These are phyloP conservation scores for Syngnathus scovelli DNA, from an alignment of 2,113 vertebrate species.

Conservation along the genomic window DNA sequence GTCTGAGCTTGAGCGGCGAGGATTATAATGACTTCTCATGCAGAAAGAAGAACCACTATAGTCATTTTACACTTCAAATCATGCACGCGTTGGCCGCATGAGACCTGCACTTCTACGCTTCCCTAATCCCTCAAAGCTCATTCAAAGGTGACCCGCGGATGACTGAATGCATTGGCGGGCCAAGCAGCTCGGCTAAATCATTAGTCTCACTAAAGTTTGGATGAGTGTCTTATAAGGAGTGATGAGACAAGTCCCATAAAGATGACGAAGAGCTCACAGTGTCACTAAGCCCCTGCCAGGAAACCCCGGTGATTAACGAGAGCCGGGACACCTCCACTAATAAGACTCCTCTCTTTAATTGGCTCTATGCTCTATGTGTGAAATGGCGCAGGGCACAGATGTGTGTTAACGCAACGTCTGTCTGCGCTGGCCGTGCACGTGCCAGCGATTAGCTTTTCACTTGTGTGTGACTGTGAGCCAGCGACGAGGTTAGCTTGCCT, in stretches of 20 bases:
- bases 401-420: constrained; percentile 1
- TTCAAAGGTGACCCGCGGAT: constrained; percentile 58
- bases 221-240: constrained; percentile 66
- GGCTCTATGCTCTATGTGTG: constrained; percentile 51
- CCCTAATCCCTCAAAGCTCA: constrained; percentile 33
- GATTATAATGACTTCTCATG: constrained; percentile 31
- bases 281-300: constrained; percentile 56
- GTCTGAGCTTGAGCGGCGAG: constrained; percentile 23
- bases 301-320: constrained; percentile 64
- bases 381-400: constrained; percentile 33
- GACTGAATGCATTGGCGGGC: constrained; percentile 42
- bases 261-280: constrained; percentile 54
- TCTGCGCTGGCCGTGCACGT: constrained; percentile 9
- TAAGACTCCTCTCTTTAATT: constrained; percentile 73
- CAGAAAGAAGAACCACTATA: constrained; percentile 38
- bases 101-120: constrained; percentile 7
- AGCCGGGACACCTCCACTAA: constrained; percentile 61
- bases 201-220: constrained; percentile 59
- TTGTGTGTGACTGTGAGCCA: constrained; percentile 17
- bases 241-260: constrained; percentile 68
- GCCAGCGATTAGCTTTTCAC: constrained; percentile 33
- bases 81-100: constrained; percentile 2
- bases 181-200: constrained; percentile 56
- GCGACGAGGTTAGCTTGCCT: constrained; percentile 34
- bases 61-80: constrained; percentile 44